Conservation (phyloP, 2,113 vertebrate genomes). For the Catharus bicknelli region DNA sequence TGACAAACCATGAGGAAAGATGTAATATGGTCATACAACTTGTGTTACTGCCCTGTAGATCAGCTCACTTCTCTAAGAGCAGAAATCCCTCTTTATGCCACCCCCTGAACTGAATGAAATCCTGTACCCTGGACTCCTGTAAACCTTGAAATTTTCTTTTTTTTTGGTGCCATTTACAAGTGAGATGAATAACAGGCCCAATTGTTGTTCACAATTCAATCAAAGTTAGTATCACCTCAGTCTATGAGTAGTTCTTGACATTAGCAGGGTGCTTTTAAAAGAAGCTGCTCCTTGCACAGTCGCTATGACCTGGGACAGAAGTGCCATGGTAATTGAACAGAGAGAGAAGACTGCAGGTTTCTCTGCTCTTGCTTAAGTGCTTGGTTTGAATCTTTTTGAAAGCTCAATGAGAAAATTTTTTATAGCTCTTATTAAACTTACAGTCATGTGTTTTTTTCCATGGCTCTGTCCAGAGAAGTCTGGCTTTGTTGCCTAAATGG, state of each 20-base stretch:
- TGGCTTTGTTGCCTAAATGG: neutral
- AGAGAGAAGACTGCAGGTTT: neutral
- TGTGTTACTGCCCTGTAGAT: neutral
- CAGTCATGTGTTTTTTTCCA: rapidly evolving
- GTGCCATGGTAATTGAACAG: neutral
- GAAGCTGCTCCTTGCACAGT: neutral
- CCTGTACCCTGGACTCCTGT: neutral
- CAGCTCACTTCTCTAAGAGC: neutral
- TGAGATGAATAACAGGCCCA: neutral
- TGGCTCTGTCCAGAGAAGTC: neutral
- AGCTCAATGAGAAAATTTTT: neutral
- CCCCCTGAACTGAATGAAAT: neutral
- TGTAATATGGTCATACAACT: neutral
- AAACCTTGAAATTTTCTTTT: neutral
- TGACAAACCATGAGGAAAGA: neutral
- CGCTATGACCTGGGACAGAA: neutral
- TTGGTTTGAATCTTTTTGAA: neutral
- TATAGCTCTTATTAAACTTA: neutral
- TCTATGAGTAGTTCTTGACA: neutral
- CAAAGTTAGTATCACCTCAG: neutral
- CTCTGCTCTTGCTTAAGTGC: neutral
- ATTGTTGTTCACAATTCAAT: neutral
- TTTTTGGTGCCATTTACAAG: neutral
- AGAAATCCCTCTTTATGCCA: neutral
- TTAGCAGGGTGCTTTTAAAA: neutral